Percentiles rank a stretch among this genome's conserved stretches.
Conservation (phyloP, 2,888 invertebrate genomes). For the Euphydryas editha region DNA sequence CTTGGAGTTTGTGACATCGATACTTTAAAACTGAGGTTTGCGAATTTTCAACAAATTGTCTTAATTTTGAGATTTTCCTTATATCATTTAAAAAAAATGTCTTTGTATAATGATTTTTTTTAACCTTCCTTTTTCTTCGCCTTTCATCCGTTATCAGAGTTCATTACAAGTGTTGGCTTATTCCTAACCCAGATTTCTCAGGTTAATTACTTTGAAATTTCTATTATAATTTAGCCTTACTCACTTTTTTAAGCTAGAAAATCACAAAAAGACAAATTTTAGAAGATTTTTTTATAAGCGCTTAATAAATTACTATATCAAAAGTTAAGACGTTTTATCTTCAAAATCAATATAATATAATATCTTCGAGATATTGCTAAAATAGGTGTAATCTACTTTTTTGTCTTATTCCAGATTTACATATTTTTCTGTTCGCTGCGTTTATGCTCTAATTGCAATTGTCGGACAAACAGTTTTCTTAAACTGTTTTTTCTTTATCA, state of each 20-base stretch:
- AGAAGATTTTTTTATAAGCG: too few species aligned
- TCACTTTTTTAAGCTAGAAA: too few species aligned
- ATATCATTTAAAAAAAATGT: not conserved
- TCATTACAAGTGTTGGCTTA: not conserved
- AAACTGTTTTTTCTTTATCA: slow-evolving; percentile 46
- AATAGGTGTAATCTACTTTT: not conserved
- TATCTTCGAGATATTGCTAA: too few species aligned
- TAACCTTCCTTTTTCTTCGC: not conserved
- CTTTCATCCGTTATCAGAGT: not conserved
- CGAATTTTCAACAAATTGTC: not conserved
- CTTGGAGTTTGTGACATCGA: slow-evolving; percentile 55
- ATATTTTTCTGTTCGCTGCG: slow-evolving; percentile 54
- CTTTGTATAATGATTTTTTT: not conserved
- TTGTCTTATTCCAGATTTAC: slow-evolving; percentile 54
- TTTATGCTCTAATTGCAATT: slow-evolving; percentile 54
- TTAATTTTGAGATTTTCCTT: not conserved
- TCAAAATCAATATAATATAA: too few species aligned
- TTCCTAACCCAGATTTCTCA: not conserved
- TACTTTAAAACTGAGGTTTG: slow-evolving; percentile 56
- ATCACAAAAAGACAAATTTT: too few species aligned
- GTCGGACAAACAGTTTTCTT: slow-evolving; percentile 47
- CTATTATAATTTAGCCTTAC: too few species aligned
- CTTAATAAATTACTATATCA: too few species aligned
- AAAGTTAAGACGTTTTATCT: too few species aligned
- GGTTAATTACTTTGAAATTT: not conserved